phyloP scores from a whole-genome alignment of 1,140 invertebrate species.

The Drosophila punjabiensis region DNA sequence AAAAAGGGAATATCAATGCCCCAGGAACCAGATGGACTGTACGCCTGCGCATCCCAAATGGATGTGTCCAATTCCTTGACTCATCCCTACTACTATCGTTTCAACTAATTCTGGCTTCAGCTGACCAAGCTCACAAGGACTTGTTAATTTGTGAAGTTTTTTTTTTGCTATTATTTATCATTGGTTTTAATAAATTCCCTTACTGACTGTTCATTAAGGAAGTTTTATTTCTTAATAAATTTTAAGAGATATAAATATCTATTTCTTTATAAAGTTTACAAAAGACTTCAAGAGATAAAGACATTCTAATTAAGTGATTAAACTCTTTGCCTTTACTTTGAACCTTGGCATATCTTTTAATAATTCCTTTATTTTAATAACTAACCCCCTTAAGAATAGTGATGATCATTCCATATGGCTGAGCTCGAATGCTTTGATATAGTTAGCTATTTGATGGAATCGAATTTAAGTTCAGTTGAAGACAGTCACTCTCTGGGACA shows the following conservation, averaged over 20 bases:
- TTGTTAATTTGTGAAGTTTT: neutral
- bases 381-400: neutral
- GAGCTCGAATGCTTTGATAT: neutral
- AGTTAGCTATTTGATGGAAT: slow-evolving; percentile 1
- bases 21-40: neutral
- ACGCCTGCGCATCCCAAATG: neutral
- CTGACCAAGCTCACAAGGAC: neutral
- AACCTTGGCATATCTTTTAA: neutral
- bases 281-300: too few species aligned
- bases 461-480: slow-evolving; percentile 1
- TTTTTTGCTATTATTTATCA: slow-evolving; percentile 1
- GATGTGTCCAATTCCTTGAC: slow-evolving; percentile 8
- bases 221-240: too few species aligned
- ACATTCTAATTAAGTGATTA: neutral
- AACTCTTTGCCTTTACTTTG: neutral
- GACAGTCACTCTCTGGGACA: neutral
- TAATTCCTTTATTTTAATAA: neutral
- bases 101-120: neutral
- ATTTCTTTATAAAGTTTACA: too few species aligned
- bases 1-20: too few species aligned
- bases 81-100: slow-evolving; percentile 5
- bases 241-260: too few species aligned
- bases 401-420: neutral
- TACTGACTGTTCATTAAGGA: neutral
- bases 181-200: slow-evolving; percentile 2